Conservation (phyloP, 92 coral and sea anemone genomes). For the Porites lobata region DNA sequence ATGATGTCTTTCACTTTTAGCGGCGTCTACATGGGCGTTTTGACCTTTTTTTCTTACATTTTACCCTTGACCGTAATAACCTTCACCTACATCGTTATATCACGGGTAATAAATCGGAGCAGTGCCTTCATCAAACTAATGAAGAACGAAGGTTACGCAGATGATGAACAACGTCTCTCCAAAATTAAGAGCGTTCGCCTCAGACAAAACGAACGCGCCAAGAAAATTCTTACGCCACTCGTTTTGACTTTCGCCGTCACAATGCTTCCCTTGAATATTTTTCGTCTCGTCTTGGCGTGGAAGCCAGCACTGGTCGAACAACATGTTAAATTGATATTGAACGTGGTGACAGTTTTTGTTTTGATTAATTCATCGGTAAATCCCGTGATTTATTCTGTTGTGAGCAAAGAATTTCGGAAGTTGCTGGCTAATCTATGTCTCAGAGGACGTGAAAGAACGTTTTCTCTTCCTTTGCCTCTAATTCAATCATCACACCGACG, state of each 20-base stretch:
- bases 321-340: not conserved
- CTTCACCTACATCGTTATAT: conserved; percentile 28
- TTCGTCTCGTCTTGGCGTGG: not conserved
- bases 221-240: conserved; percentile 47
- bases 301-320: conserved; percentile 1
- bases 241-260: conserved; percentile 37
- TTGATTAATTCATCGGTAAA: conserved; percentile 31
- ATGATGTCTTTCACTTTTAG: not conserved
- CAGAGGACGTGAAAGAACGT: not conserved
- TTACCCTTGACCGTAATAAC: conserved; percentile 18
- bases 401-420: conserved; percentile 20
- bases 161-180: not conserved
- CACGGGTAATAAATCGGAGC: conserved; percentile 21
- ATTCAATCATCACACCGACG: not conserved
- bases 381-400: conserved; percentile 42
- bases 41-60: conserved; percentile 27
- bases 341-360: not conserved
- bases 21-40: not conserved
- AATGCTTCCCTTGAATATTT: conserved; percentile 38
- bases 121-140: conserved; percentile 13
- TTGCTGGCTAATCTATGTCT: not conserved
- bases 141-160: not conserved
- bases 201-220: conserved; percentile 40
- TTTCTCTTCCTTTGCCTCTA: not conserved
- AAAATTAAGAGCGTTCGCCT: conserved; percentile 26